These are phyloP conservation scores for Mormyrus hasselquistii DNA, from an alignment of 2,797 vertebrate genomes.

Conservation along the genomic window DNA sequence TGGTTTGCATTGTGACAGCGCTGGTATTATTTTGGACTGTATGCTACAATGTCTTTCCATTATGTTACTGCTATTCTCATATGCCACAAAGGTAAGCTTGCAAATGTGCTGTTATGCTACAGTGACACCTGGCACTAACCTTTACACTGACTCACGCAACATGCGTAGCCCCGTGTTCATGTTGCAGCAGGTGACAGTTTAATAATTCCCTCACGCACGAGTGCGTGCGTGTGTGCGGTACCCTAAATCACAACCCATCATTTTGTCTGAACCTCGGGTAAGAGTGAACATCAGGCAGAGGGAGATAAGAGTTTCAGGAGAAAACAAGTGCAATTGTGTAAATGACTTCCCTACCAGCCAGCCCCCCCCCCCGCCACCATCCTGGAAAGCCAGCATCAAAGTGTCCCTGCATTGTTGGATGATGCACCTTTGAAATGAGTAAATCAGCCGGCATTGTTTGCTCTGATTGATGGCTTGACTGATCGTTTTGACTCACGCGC, in stretches of 20 bases:
- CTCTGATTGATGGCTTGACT: not conserved
- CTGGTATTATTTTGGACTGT: not conserved
- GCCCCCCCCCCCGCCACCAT: not conserved
- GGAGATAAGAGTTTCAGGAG: not conserved
- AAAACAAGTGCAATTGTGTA: slow-evolving; percentile 5
- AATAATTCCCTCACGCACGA: not conserved
- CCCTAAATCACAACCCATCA: not conserved
- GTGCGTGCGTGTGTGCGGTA: not conserved
- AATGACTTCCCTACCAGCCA: not conserved
- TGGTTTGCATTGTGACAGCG: not conserved
- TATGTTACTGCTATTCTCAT: not conserved
- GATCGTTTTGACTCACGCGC: not conserved
- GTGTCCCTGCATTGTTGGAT: not conserved
- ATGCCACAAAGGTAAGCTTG: not conserved
- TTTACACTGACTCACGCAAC: not conserved
- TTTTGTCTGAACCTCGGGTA: not conserved
- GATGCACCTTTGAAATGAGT: not conserved
- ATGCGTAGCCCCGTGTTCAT: not conserved
- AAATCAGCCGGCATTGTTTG: not conserved
- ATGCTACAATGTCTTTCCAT: not conserved
- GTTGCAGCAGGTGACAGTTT: not conserved
- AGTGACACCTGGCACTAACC: not conserved
- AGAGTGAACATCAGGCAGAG: not conserved
- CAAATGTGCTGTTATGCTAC: not conserved
- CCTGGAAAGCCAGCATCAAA: not conserved